Evolutionary conservation across 2,888 invertebrate genomes (phyloP).

Genomic region (Orthosia incerta): DNA sequence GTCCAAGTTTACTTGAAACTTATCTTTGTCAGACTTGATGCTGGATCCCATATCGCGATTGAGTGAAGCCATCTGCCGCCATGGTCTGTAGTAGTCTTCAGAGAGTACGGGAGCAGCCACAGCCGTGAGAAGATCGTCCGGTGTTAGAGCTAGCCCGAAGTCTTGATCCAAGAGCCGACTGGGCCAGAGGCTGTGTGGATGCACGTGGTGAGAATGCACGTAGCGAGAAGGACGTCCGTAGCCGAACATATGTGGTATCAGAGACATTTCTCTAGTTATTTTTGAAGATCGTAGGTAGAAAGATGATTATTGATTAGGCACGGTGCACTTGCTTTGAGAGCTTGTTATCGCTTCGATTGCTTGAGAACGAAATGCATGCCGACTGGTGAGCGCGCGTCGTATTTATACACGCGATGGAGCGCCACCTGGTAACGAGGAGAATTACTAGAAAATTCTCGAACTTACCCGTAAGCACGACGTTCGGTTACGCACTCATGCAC

Average conservation of each 20-base stretch:
- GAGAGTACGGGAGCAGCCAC: conserved; percentile 72
- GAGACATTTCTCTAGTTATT: conserved; percentile 71
- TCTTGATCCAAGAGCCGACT: conserved; percentile 81
- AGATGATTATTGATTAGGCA: background rate
- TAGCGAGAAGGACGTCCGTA: conserved; percentile 68
- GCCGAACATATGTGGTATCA: conserved; percentile 76
- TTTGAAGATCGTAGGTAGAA: conserved; percentile 28
- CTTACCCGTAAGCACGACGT: background rate
- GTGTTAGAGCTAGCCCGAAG: conserved; percentile 82
- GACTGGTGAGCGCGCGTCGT: conserved; percentile 29
- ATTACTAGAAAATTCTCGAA: conserved; percentile 56
- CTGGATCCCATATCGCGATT: conserved; percentile 87
- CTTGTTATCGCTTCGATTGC: conserved; percentile 59
- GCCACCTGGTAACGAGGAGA: conserved; percentile 80
- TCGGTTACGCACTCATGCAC: background rate
- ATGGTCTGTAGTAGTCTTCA: conserved; percentile 78
- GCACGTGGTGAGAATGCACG: conserved; percentile 50
- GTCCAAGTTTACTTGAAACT: conserved; percentile 93
- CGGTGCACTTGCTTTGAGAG: conserved; percentile 1
- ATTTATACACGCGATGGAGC: conserved; percentile 71
- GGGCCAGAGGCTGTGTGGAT: conserved; percentile 66
- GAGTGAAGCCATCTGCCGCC: conserved; percentile 82
- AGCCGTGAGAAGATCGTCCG: conserved; percentile 79
- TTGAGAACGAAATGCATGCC: conserved; percentile 65
- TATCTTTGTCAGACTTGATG: conserved; percentile 90